phyloP scores from a whole-genome alignment of 2,113 vertebrate species.

The Eulacestoma nigropectus region DNA sequence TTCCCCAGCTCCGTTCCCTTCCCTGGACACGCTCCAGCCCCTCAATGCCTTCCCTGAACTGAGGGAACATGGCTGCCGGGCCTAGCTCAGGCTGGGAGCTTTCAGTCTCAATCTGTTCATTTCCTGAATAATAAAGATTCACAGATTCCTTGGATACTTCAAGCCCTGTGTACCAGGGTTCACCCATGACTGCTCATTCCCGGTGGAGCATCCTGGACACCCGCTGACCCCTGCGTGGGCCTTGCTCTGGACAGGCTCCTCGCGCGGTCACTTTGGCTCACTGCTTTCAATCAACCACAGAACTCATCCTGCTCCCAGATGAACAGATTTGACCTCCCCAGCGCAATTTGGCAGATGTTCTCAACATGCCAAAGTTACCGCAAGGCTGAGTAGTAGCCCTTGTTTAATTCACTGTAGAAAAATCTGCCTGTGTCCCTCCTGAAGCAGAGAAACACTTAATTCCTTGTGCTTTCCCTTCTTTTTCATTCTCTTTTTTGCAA shows the following conservation, averaged over 20 bases:
- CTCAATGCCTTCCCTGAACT: rapidly evolving
- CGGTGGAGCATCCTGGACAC: background rate
- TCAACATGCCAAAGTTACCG: background rate
- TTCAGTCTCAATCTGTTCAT: background rate
- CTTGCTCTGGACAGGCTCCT: background rate
- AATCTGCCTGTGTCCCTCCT: background rate
- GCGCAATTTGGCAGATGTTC: background rate
- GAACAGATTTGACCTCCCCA: background rate
- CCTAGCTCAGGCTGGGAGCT: background rate
- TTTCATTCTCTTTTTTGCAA: background rate
- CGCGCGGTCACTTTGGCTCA: background rate
- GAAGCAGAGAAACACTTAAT: background rate
- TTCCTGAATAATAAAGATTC: background rate
- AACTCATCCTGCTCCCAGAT: background rate
- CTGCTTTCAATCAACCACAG: background rate
- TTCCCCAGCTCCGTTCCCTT: background rate
- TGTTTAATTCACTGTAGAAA: background rate
- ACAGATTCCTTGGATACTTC: background rate
- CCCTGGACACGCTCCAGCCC: background rate
- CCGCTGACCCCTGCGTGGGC: background rate
- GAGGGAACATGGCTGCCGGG: background rate
- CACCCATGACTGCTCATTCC: rapidly evolving
- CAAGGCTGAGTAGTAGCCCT: background rate
- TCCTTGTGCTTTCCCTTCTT: background rate
- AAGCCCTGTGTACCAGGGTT: rapidly evolving